Evolutionary conservation across 2,797 vertebrate genomes (phyloP).

Genomic region (Crenichthys baileyi): DNA sequence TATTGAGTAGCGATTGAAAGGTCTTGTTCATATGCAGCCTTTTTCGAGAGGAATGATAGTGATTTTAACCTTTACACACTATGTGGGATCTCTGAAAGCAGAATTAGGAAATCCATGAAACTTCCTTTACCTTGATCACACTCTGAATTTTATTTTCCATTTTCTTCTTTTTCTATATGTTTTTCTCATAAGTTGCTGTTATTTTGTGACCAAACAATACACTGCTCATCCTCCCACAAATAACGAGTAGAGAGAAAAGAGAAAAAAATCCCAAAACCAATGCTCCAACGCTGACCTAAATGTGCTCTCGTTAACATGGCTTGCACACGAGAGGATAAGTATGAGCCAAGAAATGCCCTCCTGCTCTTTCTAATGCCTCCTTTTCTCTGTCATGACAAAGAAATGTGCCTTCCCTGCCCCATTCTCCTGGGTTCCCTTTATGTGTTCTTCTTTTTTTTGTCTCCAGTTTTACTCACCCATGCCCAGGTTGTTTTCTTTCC

Average conservation of each 20-base stretch:
- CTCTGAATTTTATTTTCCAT: constrained; percentile 10
- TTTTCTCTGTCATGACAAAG: neutral
- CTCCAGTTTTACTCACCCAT: constrained; percentile 13
- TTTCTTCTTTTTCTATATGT: neutral
- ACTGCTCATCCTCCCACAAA: constrained; percentile 28
- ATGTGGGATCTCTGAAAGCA: neutral
- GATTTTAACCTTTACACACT: constrained; percentile 15
- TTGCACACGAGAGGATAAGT: constrained; percentile 49
- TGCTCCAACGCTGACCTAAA: constrained; percentile 58
- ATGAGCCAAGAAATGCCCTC: constrained; percentile 48
- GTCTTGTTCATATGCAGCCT: constrained; percentile 29
- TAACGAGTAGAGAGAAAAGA: neutral
- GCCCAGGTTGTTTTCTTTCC: neutral
- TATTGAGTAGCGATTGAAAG: constrained; percentile 14
- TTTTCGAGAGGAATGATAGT: constrained; percentile 28
- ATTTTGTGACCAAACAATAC: constrained; percentile 47
- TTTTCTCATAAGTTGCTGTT: constrained; percentile 23
- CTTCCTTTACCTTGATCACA: constrained; percentile 11
- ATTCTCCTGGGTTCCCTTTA: constrained; percentile 13
- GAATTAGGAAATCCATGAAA: constrained; percentile 16
- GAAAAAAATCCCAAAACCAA: constrained; percentile 8
- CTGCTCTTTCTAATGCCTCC: neutral
- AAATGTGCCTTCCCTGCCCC: constrained; percentile 3
- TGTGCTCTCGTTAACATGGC: constrained; percentile 75
- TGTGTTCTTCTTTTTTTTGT: constrained; percentile 20